These are phyloP conservation scores for Xestoiulus laeticollis DNA, from an alignment of 2,888 invertebrate species.

Conservation along the genomic window DNA sequence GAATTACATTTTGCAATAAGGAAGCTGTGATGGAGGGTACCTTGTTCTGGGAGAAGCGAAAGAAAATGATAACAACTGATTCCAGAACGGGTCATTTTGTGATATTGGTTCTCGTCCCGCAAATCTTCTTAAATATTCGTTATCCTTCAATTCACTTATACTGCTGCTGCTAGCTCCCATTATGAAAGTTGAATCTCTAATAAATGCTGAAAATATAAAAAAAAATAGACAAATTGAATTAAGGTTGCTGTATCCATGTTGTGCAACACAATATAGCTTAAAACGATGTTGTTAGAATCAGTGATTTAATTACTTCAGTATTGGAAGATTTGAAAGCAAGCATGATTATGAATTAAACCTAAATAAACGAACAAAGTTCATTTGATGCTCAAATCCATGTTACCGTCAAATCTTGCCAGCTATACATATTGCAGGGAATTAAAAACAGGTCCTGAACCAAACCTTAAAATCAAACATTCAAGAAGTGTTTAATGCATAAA, in stretches of 20 bases:
- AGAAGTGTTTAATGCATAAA: no score
- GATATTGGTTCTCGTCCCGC: slow-evolving; percentile 82
- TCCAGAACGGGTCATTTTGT: slow-evolving; percentile 93
- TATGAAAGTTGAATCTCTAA: neutral
- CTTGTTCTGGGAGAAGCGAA: slow-evolving; percentile 81
- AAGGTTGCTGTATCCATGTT: no score
- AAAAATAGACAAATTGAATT: neutral
- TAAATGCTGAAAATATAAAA: neutral
- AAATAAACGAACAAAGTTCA: no score
- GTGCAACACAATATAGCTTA: no score
- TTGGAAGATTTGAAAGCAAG: no score
- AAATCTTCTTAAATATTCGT: slow-evolving; percentile 81
- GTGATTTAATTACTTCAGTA: neutral
- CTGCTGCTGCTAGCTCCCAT: slow-evolving; percentile 87
- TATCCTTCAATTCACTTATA: slow-evolving; percentile 78
- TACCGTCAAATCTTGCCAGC: no score
- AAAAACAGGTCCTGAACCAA: no score
- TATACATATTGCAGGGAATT: no score
- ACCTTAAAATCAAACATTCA: no score
- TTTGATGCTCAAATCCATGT: no score
- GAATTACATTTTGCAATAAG: neutral
- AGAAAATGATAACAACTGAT: slow-evolving; percentile 89
- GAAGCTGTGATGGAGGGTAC: slow-evolving; percentile 62
- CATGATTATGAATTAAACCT: no score
- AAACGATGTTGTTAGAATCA: no score